Conservation (phyloP, 1,140 invertebrate species). For the Papilio machaon region DNA sequence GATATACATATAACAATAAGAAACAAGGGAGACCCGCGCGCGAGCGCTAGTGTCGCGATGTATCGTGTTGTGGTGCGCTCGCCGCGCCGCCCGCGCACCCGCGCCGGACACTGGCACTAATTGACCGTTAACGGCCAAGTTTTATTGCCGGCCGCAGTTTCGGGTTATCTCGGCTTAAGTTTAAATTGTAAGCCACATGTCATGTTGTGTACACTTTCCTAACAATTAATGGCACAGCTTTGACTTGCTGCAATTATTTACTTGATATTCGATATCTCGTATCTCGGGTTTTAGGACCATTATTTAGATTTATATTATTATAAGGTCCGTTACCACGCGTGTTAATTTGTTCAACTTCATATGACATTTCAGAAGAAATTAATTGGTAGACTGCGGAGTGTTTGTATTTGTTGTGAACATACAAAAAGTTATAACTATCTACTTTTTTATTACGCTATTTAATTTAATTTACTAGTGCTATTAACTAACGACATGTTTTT, state of each 20-base stretch:
- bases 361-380: background rate
- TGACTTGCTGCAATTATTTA: constrained; percentile 38
- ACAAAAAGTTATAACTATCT: background rate
- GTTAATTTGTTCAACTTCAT: background rate
- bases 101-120: constrained; percentile 65
- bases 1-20: background rate
- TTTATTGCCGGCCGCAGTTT: constrained; percentile 68
- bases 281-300: background rate
- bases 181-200: constrained; percentile 66
- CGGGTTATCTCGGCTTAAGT: constrained; percentile 65
- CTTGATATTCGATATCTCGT: constrained; percentile 29
- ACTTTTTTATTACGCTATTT: background rate
- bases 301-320: background rate
- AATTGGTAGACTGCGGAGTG: background rate
- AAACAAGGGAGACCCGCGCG: background rate
- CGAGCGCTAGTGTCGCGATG: constrained; percentile 45
- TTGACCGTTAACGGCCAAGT: constrained; percentile 73
- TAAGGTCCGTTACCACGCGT: background rate
- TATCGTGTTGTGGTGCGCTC: background rate
- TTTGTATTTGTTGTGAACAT: background rate
- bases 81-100: background rate
- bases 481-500: background rate
- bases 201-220: constrained; percentile 59
- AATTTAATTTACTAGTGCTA: background rate
- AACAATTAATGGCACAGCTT: constrained; percentile 53